Evolutionary conservation across 2,888 invertebrate genomes (phyloP).

Genomic region (Stramonita haemastoma): DNA sequence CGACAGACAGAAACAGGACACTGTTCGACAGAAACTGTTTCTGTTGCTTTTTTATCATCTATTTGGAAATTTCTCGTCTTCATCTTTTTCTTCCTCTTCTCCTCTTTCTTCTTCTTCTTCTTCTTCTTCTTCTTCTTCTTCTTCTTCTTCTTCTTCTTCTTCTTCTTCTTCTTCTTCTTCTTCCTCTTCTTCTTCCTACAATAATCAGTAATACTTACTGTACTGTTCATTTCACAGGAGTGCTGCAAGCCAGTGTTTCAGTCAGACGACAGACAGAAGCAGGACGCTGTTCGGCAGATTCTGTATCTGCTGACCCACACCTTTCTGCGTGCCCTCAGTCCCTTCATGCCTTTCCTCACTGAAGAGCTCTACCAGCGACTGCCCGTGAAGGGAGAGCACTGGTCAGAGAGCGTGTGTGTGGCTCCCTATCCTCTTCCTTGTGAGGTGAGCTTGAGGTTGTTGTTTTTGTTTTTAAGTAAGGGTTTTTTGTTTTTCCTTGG

Average conservation of each 20-base stretch:
- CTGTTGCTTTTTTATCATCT: no score
- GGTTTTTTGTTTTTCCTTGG: not conserved
- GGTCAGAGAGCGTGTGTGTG: slow-evolving; percentile 86
- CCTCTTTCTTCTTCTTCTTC: no score
- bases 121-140: not conserved
- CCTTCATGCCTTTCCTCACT: slow-evolving; percentile 97
- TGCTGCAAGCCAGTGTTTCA: slow-evolving; percentile 75
- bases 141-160: not conserved
- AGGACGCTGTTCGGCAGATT: slow-evolving; percentile 77
- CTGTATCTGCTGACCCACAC: slow-evolving; percentile 89
- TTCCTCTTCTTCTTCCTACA: not conserved
- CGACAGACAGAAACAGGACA: slow-evolving; percentile 43
- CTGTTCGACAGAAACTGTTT: slow-evolving; percentile 82
- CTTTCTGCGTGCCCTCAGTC: slow-evolving; percentile 90
- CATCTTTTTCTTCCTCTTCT: no score
- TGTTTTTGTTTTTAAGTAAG: not conserved
- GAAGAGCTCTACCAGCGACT: slow-evolving; percentile 96
- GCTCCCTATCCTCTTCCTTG: slow-evolving; percentile 85
- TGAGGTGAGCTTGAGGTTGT: slow-evolving; percentile 52
- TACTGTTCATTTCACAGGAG: slow-evolving; percentile 69
- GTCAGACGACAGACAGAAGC: slow-evolving; percentile 45
- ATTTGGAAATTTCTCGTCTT: no score
- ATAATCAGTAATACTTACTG: not conserved
- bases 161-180: not conserved
- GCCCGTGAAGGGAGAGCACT: slow-evolving; percentile 78